These are phyloP conservation scores for Synanthedon andrenaeformis DNA, from an alignment of 2,888 invertebrate species.

Conservation along the genomic window DNA sequence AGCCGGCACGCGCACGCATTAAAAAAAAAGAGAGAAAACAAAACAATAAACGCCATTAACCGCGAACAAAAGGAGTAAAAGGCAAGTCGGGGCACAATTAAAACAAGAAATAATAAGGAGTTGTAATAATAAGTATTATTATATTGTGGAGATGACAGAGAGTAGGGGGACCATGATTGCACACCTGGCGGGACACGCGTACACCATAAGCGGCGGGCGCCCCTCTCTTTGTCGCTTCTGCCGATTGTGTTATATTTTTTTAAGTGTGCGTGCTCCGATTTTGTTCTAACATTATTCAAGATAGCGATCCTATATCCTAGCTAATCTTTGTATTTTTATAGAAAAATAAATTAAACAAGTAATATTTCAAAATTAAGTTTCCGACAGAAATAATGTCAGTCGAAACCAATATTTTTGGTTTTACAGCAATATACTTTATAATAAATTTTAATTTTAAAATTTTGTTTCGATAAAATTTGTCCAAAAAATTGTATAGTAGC, in stretches of 20 bases:
- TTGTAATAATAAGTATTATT: conserved; percentile 66
- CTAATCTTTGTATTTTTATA: no score
- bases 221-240: conserved; percentile 18
- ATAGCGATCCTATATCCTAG: no score
- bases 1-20: conserved; percentile 58
- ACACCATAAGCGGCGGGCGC: conserved; percentile 12
- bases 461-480: no score
- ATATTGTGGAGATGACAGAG: conserved; percentile 41
- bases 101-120: conserved; percentile 69
- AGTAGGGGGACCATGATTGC: conserved; percentile 25
- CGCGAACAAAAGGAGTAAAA: conserved; percentile 65
- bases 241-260: conserved; percentile 14
- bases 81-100: conserved; percentile 68
- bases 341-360: no score
- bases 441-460: no score
- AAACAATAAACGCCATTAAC: conserved; percentile 68
- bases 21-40: conserved; percentile 31
- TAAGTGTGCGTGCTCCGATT: conserved; percentile 5
- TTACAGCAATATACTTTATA: no score
- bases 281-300: conserved; percentile 3
- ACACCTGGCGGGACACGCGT: conserved; percentile 54
- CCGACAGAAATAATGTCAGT: no score
- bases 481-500: no score
- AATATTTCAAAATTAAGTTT: no score
- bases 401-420: no score